Evolutionary conservation across 1,140 invertebrate species (phyloP).

Genomic region (Drosophila watanabei): DNA sequence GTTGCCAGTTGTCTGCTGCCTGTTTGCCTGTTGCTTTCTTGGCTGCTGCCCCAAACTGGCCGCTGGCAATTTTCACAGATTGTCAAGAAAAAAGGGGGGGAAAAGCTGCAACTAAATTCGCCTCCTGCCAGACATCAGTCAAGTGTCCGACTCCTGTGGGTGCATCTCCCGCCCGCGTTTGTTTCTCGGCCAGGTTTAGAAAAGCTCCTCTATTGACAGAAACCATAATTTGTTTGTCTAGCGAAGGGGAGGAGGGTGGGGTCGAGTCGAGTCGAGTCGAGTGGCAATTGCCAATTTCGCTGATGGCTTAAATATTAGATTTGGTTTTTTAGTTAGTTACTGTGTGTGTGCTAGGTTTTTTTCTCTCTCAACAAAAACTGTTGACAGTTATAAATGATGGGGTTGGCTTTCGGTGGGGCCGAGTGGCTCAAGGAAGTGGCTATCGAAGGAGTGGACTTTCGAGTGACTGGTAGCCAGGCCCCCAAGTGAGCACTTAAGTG

Average conservation of each 20-base stretch:
- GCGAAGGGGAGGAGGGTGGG: constrained; percentile 20
- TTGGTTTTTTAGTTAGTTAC: constrained; percentile 23
- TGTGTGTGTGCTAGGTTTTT: constrained; percentile 18
- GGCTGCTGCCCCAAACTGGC: constrained; percentile 54
- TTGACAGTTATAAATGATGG: constrained; percentile 82
- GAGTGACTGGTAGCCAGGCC: constrained; percentile 16
- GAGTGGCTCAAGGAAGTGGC: constrained; percentile 44
- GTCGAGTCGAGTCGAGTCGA: constrained; percentile 6
- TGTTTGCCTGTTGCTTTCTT: constrained; percentile 48
- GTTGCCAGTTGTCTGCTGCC: constrained; percentile 56
- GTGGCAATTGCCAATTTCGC: constrained; percentile 67
- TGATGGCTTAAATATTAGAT: constrained; percentile 82
- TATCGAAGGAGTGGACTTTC: constrained; percentile 28
- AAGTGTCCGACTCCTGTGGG: constrained; percentile 67
- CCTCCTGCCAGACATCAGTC: constrained; percentile 55
- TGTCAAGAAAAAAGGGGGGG: constrained; percentile 20
- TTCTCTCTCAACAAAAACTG: constrained; percentile 64
- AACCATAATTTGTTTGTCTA: constrained; percentile 82
- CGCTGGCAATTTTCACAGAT: constrained; percentile 72
- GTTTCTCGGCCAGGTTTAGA: constrained; percentile 58
- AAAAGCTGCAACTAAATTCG: constrained; percentile 47
- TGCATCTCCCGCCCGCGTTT: constrained; percentile 52
- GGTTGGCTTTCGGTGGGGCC: constrained; percentile 48
- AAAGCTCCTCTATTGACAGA: constrained; percentile 79
- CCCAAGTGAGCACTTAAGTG: constrained; percentile 51